Evolutionary conservation across 2,113 vertebrate species (phyloP).

Genomic region (Sorex araneus): DNA sequence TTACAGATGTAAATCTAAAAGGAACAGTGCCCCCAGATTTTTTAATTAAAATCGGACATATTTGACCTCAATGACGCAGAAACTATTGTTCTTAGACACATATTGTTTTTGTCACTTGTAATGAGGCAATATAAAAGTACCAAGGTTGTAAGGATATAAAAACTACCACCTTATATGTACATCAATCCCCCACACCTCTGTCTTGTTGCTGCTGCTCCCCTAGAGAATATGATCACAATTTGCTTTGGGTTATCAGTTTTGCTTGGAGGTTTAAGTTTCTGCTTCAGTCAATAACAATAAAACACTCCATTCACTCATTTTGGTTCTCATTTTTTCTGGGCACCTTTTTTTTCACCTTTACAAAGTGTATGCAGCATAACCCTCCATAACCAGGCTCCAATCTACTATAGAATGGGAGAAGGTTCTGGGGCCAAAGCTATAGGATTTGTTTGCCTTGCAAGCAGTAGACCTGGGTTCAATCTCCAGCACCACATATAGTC

Average conservation of each 20-base stretch:
- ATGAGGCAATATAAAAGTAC: conserved; percentile 1
- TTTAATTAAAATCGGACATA: neutral
- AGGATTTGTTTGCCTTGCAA: too few relatives aligned
- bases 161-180: neutral
- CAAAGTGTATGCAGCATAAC: neutral
- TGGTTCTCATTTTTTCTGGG: neutral
- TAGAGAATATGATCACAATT: neutral
- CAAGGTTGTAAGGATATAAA: conserved; percentile 6
- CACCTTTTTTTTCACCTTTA: conserved; percentile 6
- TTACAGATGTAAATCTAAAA: neutral
- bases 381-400: neutral
- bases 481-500: too few relatives aligned
- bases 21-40: neutral
- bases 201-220: neutral
- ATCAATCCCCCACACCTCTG: neutral
- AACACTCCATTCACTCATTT: neutral
- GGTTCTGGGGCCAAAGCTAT: too few relatives aligned
- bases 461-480: too few relatives aligned
- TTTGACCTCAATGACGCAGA: neutral
- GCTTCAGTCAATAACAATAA: neutral
- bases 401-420: neutral
- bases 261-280: neutral
- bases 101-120: neutral
- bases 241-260: neutral
- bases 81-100: neutral